Evolutionary conservation across 1,140 invertebrate genomes (phyloP).

Genomic region (Antheraea pernyi): DNA sequence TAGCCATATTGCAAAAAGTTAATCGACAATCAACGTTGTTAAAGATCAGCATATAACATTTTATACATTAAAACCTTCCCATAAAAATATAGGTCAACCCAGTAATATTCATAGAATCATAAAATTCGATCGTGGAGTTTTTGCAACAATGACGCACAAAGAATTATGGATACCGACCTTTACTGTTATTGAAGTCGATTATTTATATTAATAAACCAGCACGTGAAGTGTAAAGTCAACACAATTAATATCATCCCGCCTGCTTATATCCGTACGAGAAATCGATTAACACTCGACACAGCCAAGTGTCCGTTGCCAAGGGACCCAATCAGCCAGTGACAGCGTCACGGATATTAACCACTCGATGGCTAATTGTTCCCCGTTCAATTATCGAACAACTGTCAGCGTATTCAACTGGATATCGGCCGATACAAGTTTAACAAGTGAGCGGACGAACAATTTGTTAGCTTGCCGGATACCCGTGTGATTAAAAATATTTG

Average conservation of each 20-base stretch:
- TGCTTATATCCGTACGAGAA: conserved; percentile 26
- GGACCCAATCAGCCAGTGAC: conserved; percentile 53
- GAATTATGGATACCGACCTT: neutral
- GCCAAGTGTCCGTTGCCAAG: conserved; percentile 48
- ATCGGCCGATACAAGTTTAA: conserved; percentile 40
- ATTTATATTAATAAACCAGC: neutral
- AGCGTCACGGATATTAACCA: conserved; percentile 66
- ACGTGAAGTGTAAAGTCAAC: neutral
- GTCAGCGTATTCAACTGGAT: conserved; percentile 44
- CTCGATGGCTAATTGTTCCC: conserved; percentile 70
- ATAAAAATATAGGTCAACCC: too few relatives aligned
- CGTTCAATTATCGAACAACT: conserved; percentile 72
- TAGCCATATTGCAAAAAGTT: too few relatives aligned
- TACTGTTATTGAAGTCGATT: too few relatives aligned
- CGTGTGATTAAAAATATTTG: conserved; percentile 19
- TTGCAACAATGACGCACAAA: neutral
- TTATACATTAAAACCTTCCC: too few relatives aligned
- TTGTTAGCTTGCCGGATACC: conserved; percentile 16
- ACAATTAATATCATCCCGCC: conserved; percentile 17
- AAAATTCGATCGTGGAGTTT: too few relatives aligned
- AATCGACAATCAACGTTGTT: too few relatives aligned
- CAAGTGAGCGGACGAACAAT: conserved; percentile 30
- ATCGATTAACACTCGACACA: conserved; percentile 60
- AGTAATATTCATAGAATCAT: too few relatives aligned
- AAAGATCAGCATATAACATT: too few relatives aligned